These are phyloP conservation scores for Melierax canorus DNA, from an alignment of 2,113 vertebrate genomes.

Conservation along the genomic window DNA sequence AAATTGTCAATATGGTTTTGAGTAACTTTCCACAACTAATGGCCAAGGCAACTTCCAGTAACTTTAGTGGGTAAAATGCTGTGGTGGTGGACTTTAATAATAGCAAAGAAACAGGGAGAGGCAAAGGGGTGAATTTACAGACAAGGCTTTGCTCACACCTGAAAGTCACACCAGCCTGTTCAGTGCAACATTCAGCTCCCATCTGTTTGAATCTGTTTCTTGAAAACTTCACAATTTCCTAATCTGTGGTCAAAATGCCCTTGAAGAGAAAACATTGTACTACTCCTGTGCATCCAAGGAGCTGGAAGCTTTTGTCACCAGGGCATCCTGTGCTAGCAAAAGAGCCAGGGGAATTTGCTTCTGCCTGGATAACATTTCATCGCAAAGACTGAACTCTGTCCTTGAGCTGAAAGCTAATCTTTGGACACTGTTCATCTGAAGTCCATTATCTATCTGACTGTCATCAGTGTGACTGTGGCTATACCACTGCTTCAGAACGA, in stretches of 20 bases:
- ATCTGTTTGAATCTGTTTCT: neutral
- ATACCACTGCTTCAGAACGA: neutral
- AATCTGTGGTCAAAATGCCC: constrained; percentile 8
- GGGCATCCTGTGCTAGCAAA: neutral
- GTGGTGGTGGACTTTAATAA: neutral
- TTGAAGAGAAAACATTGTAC: neutral
- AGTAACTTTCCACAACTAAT: neutral
- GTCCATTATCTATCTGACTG: neutral
- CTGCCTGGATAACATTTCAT: neutral
- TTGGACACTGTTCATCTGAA: neutral
- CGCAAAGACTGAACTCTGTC: neutral
- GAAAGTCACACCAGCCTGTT: neutral
- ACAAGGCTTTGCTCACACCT: neutral
- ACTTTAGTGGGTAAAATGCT: neutral
- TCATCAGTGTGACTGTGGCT: rapidly evolving
- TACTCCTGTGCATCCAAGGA: neutral
- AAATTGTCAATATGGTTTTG: neutral
- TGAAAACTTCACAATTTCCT: neutral
- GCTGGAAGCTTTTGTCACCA: neutral
- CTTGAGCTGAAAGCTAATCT: neutral
- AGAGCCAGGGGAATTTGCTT: neutral
- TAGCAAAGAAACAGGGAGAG: neutral
- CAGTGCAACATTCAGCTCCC: neutral
- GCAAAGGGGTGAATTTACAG: neutral
- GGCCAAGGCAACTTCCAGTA: neutral